A percentile compares a stretch with the other conserved stretches of the same genome.
Conservation (phyloP, 2,797 vertebrate species). For the Macropodus opercularis region DNA sequence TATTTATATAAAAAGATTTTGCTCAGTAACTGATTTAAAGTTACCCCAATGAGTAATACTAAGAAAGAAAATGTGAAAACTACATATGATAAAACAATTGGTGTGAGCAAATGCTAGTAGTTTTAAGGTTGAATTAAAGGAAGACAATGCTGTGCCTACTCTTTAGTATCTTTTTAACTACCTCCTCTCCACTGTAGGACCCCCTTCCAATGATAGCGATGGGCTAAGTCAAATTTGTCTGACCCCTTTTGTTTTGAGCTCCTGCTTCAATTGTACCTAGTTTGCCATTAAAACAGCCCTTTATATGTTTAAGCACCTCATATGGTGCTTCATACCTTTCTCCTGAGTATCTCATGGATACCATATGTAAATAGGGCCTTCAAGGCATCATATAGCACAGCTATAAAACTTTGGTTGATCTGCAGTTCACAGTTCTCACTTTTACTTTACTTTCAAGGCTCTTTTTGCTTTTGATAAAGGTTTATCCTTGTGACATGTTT, state of each 20-base stretch:
- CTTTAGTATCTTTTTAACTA: constrained; percentile 79
- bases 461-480: not conserved
- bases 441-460: constrained; percentile 30
- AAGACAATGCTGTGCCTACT: constrained; percentile 63
- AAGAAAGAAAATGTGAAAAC: not conserved
- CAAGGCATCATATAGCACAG: constrained; percentile 56
- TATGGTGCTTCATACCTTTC: constrained; percentile 68
- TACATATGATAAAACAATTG: constrained; percentile 3
- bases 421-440: constrained; percentile 35
- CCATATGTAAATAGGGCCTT: constrained; percentile 73
- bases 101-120: constrained; percentile 51
- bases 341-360: constrained; percentile 63
- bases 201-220: constrained; percentile 72
- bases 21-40: too few relatives aligned
- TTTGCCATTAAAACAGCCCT: constrained; percentile 75
- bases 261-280: constrained; percentile 75
- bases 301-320: constrained; percentile 74
- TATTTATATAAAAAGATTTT: too few relatives aligned
- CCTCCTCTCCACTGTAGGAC: constrained; percentile 66
- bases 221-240: constrained; percentile 71
- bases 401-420: constrained; percentile 17
- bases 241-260: constrained; percentile 69
- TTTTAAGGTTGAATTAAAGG: constrained; percentile 62
- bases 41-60: too few relatives aligned
- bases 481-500: not conserved